These are phyloP conservation scores for Monochamus alternatus DNA, from an alignment of 2,888 invertebrate species.

Conservation along the genomic window DNA sequence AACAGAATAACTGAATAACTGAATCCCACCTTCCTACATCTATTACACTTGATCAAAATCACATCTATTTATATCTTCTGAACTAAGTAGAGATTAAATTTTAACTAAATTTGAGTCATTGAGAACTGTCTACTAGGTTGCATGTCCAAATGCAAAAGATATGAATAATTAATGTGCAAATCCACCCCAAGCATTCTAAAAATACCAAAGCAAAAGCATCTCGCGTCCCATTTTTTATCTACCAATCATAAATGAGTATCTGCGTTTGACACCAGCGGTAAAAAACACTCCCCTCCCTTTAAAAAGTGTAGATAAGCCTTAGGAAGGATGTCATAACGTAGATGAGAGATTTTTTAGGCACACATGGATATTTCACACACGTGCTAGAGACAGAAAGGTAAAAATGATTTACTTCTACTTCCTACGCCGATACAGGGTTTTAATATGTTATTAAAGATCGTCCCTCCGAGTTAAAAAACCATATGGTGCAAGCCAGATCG, in stretches of 20 bases:
- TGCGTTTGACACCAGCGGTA: slow-evolving; percentile 54
- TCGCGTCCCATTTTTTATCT: slow-evolving; percentile 45
- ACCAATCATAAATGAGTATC: slow-evolving; percentile 57
- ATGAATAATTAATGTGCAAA: slow-evolving; percentile 52
- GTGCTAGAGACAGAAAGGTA: slow-evolving; percentile 40
- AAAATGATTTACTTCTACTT: slow-evolving; percentile 40
- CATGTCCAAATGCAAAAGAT: slow-evolving; percentile 42
- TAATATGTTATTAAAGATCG: slow-evolving; percentile 14
- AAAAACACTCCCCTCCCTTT: slow-evolving; percentile 43
- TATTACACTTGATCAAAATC: neutral
- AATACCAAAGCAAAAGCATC: slow-evolving; percentile 41
- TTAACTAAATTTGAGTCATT: neutral
- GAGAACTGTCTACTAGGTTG: slow-evolving; percentile 33
- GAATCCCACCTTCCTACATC: slow-evolving; percentile 3
- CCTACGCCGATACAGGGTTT: neutral
- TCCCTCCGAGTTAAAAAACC: slow-evolving; percentile 2
- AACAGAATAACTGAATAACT: neutral
- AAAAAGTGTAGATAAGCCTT: slow-evolving; percentile 45
- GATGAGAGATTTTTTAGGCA: slow-evolving; percentile 42
- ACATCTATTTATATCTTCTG: no score
- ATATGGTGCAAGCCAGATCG: slow-evolving; percentile 7
- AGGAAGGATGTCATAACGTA: slow-evolving; percentile 48
- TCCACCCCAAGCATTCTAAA: slow-evolving; percentile 46
- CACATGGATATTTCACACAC: slow-evolving; percentile 43
- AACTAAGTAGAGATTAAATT: no score